phyloP scores from a whole-genome alignment of 1,140 invertebrate species.

The Cyphomyrmex costatus region DNA sequence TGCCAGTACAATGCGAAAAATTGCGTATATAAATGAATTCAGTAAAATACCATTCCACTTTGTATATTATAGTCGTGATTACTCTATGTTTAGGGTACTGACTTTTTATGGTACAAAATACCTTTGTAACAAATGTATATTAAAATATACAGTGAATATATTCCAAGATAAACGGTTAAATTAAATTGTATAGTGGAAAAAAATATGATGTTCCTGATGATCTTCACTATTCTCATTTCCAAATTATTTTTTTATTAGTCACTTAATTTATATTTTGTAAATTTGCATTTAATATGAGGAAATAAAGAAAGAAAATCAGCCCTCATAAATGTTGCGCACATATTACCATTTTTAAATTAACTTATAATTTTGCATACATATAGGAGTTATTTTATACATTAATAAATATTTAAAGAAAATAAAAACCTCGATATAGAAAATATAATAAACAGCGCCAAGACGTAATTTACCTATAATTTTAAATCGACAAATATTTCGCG shows the following conservation, averaged over 20 bases:
- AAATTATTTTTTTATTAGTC: slow-evolving; percentile 7
- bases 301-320: not conserved
- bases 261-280: not conserved
- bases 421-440: not conserved
- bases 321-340: not conserved
- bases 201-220: not conserved
- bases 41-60: slow-evolving; percentile 51
- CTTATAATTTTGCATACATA: slow-evolving; percentile 18
- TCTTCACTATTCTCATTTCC: not conserved
- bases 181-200: slow-evolving; percentile 13
- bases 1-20: slow-evolving; percentile 53
- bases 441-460: not conserved
- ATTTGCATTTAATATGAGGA: not conserved
- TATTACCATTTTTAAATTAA: slow-evolving; percentile 5
- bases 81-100: slow-evolving; percentile 16
- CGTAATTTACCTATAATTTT: not conserved
- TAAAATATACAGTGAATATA: not conserved
- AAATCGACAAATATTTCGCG: not conserved
- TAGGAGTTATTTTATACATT: not conserved
- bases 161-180: not conserved
- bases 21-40: slow-evolving; percentile 51
- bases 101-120: slow-evolving; percentile 29
- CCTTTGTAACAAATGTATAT: not conserved
- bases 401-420: not conserved
- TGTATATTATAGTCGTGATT: slow-evolving; percentile 29